Percentiles rank a stretch among this genome's conserved stretches.
phyloP scores from a whole-genome alignment of 2,113 vertebrate species.

The Mellivora capensis region DNA sequence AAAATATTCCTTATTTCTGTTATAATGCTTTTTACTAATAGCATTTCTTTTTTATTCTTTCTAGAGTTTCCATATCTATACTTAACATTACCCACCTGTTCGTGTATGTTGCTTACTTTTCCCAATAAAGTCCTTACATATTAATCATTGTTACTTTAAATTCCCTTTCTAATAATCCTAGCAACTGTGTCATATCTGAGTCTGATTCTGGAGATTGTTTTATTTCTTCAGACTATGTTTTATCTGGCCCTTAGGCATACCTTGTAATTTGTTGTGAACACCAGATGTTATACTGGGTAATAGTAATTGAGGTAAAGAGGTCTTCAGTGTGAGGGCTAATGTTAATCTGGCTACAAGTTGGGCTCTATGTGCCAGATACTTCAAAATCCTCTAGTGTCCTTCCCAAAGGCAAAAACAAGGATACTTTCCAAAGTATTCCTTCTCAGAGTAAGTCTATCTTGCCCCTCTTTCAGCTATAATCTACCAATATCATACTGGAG shows the following conservation, averaged over 20 bases:
- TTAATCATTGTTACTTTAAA: constrained; percentile 12
- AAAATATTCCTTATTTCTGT: not conserved
- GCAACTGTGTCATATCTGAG: not conserved
- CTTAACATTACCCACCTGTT: not conserved
- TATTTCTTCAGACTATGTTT: not conserved
- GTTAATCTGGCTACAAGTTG: not conserved
- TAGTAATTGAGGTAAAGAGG: not conserved
- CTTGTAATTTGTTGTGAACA: not conserved
- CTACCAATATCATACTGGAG: not conserved
- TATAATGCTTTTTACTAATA: not conserved
- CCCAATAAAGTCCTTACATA: not conserved
- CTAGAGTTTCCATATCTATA: not conserved
- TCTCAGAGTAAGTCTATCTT: not conserved
- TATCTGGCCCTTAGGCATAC: not conserved
- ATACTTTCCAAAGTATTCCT: not conserved
- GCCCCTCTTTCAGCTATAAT: not conserved
- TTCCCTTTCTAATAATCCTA: not conserved
- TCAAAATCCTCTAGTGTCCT: not conserved
- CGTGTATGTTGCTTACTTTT: not conserved
- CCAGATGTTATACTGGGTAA: not conserved
- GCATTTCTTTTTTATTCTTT: not conserved
- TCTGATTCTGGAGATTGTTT: not conserved
- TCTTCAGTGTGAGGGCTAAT: not conserved
- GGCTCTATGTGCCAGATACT: not conserved
- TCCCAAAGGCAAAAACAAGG: not conserved